phyloP scores from a whole-genome alignment of 2,888 invertebrate genomes.

The Leptura quadrifasciata region DNA sequence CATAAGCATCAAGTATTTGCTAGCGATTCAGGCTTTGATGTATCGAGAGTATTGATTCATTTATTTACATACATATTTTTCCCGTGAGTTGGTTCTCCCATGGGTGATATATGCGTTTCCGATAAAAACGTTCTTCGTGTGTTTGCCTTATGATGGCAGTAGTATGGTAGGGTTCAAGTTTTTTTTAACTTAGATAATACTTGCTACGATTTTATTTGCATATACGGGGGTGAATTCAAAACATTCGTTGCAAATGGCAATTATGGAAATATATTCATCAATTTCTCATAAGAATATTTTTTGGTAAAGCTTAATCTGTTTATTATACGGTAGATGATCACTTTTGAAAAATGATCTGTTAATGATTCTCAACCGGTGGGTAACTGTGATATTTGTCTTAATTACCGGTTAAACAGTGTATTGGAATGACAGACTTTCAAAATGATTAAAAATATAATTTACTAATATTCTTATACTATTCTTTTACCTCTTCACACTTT shows the following conservation, averaged over 20 bases:
- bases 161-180: slow-evolving; percentile 25
- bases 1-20: slow-evolving; percentile 40
- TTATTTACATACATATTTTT: slow-evolving; percentile 59
- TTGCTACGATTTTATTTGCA: slow-evolving; percentile 35
- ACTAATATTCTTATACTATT: no score
- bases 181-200: slow-evolving; percentile 33
- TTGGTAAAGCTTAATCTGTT: neutral
- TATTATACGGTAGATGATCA: neutral
- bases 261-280: slow-evolving; percentile 2
- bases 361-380: neutral
- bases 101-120: slow-evolving; percentile 54
- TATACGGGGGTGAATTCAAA: slow-evolving; percentile 17
- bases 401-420: no score
- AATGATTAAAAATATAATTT: no score
- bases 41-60: slow-evolving; percentile 54
- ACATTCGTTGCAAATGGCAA: neutral
- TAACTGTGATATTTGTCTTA: neutral
- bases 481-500: no score
- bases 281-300: neutral
- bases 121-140: slow-evolving; percentile 50
- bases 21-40: slow-evolving; percentile 42
- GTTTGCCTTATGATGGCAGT: slow-evolving; percentile 43
- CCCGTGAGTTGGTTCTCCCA: slow-evolving; percentile 53
- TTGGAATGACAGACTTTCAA: no score
- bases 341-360: neutral